phyloP scores from a whole-genome alignment of 2,113 vertebrate genomes.

The Nesogale talazaci region DNA sequence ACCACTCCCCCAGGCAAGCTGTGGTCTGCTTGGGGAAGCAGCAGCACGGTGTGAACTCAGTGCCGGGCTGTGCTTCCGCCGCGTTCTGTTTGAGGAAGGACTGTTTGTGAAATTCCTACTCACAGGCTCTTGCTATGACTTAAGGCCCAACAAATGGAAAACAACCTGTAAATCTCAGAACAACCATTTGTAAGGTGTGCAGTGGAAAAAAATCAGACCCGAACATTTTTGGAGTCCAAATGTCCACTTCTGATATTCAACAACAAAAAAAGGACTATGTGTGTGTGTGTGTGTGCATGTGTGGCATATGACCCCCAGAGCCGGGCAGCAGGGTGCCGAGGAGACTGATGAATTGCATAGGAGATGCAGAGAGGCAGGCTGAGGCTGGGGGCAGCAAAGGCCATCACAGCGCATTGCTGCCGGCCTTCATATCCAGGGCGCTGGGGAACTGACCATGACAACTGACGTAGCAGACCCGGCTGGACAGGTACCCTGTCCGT shows the following conservation, averaged over 20 bases:
- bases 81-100: neutral
- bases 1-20: rapidly evolving
- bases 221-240: conserved; percentile 16
- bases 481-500: conserved; percentile 82
- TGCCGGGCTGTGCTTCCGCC: rapidly evolving
- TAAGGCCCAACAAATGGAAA: neutral
- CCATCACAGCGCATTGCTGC: conserved; percentile 89
- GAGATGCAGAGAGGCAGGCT: conserved; percentile 90
- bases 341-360: conserved; percentile 90
- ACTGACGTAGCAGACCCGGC: too few relatives aligned
- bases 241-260: neutral
- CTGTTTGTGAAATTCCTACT: rapidly evolving
- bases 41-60: rapidly evolving
- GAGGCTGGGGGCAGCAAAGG: conserved; percentile 88
- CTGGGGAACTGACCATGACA: conserved; percentile 90
- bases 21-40: rapidly evolving
- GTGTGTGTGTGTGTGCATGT: neutral
- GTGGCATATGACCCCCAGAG: neutral
- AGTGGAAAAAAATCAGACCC: neutral
- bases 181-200: neutral
- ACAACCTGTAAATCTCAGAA: neutral
- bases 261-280: too few relatives aligned
- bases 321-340: conserved; percentile 22
- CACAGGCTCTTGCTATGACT: neutral
- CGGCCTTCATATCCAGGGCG: conserved; percentile 87